Evolutionary conservation across 2,888 invertebrate genomes (phyloP).

Genomic region (Macrophya annulata): DNA sequence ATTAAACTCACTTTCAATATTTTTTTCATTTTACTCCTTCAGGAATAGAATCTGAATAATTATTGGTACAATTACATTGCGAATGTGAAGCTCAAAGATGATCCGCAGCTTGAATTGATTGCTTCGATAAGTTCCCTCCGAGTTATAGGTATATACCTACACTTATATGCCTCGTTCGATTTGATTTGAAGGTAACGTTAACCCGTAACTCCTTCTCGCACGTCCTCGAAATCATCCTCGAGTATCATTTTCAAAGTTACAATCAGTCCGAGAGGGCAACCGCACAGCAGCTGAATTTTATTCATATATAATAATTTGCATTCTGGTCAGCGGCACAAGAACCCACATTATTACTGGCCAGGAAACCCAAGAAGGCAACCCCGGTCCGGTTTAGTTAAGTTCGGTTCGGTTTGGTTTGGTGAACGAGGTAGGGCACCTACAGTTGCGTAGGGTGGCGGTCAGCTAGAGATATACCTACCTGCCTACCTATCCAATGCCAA

Average conservation of each 20-base stretch:
- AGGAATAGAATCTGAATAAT: not conserved
- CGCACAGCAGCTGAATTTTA: conserved; percentile 64
- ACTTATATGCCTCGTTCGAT: conserved; percentile 15
- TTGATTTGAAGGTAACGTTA: not conserved
- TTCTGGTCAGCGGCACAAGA: conserved; percentile 72
- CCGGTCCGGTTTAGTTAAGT: conserved; percentile 47
- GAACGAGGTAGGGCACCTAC: conserved; percentile 41
- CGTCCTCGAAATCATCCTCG: conserved; percentile 57
- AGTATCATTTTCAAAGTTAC: conserved; percentile 62
- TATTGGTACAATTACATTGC: not conserved
- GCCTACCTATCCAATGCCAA: conserved; percentile 2
- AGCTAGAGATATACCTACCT: conserved; percentile 52
- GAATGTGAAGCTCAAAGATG: not conserved
- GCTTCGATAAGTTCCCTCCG: conserved; percentile 11
- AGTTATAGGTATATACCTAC: not conserved
- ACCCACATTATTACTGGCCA: conserved; percentile 74
- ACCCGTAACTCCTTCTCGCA: conserved; percentile 5
- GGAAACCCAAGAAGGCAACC: conserved; percentile 62
- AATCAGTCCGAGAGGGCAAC: conserved; percentile 60
- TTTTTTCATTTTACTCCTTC: not conserved
- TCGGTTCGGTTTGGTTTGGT: conserved; percentile 52
- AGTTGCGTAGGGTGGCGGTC: conserved; percentile 60
- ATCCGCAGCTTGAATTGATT: conserved; percentile 13
- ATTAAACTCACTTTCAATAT: not conserved
- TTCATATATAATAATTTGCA: conserved; percentile 76